These are phyloP conservation scores for Stenurella melanura DNA, from an alignment of 2,888 invertebrate species.

Conservation along the genomic window DNA sequence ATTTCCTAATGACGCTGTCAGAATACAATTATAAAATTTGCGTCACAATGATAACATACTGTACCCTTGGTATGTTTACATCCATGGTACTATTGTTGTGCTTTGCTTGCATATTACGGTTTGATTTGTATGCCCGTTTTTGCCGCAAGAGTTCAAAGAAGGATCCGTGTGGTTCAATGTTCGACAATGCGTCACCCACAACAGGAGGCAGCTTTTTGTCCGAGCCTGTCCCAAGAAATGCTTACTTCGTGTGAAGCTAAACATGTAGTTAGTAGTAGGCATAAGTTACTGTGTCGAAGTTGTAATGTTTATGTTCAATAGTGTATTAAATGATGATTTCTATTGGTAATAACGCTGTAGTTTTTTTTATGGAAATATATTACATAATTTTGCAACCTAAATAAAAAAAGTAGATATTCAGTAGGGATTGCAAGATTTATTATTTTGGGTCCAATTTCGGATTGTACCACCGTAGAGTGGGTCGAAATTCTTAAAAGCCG, in stretches of 20 bases:
- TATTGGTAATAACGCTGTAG: neutral
- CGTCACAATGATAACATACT: constrained; percentile 29
- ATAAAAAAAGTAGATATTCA: too few species aligned
- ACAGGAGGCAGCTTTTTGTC: neutral
- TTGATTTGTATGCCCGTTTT: constrained; percentile 22
- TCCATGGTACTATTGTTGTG: constrained; percentile 24
- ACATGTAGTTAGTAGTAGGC: too few species aligned
- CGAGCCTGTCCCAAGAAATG: neutral
- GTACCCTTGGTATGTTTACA: constrained; percentile 19
- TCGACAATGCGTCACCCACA: neutral
- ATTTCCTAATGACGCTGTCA: constrained; percentile 11
- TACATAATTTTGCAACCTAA: too few species aligned
- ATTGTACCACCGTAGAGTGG: too few species aligned
- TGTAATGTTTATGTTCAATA: neutral
- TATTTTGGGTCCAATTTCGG: too few species aligned
- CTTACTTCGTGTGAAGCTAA: neutral
- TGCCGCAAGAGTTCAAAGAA: neutral
- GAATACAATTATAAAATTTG: neutral
- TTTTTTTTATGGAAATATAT: too few species aligned
- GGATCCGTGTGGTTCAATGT: neutral
- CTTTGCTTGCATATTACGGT: constrained; percentile 32
- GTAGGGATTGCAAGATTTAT: too few species aligned
- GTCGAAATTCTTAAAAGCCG: too few species aligned
- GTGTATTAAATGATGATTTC: neutral
- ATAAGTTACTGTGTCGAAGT: too few species aligned